phyloP scores from a whole-genome alignment of 2,888 invertebrate genomes.

The Mesoligia furuncula region DNA sequence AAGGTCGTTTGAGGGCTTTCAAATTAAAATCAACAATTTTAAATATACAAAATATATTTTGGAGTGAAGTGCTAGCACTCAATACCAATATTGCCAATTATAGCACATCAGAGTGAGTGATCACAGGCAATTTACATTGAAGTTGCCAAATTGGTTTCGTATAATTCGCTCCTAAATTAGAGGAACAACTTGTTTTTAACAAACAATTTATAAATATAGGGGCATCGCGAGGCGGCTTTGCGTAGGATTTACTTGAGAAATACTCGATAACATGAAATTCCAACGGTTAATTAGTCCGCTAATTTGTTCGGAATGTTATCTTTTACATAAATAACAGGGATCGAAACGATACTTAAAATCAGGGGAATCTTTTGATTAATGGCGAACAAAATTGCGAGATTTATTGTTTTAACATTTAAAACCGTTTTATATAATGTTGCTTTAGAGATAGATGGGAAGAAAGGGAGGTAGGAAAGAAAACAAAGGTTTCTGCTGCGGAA shows the following conservation, averaged over 20 bases:
- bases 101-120: slow-evolving; percentile 56
- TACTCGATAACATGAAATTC: slow-evolving; percentile 59
- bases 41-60: slow-evolving; percentile 41
- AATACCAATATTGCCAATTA: slow-evolving; percentile 69
- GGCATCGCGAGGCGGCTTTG: slow-evolving; percentile 25
- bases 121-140: slow-evolving; percentile 64
- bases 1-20: slow-evolving; percentile 23
- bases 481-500: slow-evolving; percentile 40
- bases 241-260: slow-evolving; percentile 54
- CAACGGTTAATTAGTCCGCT: slow-evolving; percentile 60
- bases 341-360: slow-evolving; percentile 47
- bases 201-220: slow-evolving; percentile 53
- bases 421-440: slow-evolving; percentile 54
- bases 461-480: slow-evolving; percentile 53
- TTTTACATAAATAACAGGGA: slow-evolving; percentile 62
- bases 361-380: slow-evolving; percentile 57
- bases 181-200: slow-evolving; percentile 65
- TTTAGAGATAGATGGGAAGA: slow-evolving; percentile 31
- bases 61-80: slow-evolving; percentile 45
- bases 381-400: slow-evolving; percentile 50
- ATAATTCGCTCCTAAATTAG: slow-evolving; percentile 72
- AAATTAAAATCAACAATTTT: slow-evolving; percentile 32
- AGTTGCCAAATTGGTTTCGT: slow-evolving; percentile 64
- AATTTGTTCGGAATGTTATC: slow-evolving; percentile 67
- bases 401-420: slow-evolving; percentile 65